Evolutionary conservation across 2,888 invertebrate genomes (phyloP).

Genomic region (Nebria salina): DNA sequence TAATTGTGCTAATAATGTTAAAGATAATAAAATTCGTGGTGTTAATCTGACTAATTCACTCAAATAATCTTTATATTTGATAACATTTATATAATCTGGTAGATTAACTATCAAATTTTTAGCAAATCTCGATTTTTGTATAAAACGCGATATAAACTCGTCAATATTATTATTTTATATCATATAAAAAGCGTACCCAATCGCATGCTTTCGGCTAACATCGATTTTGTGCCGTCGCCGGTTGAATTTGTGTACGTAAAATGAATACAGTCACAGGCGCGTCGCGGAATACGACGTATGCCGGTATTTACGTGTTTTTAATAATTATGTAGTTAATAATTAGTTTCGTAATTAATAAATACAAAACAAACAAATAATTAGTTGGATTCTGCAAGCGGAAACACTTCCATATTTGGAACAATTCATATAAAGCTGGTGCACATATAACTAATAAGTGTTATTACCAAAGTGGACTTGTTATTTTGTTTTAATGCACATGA

Average conservation of each 20-base stretch:
- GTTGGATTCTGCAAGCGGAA: background rate
- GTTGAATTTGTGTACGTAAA: constrained; percentile 7
- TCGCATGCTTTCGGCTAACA: background rate
- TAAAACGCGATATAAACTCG: constrained; percentile 2
- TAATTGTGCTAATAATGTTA: too few relatives aligned
- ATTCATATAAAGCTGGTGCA: background rate
- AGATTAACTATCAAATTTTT: background rate
- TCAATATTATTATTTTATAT: background rate
- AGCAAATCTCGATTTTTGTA: background rate
- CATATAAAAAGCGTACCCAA: background rate
- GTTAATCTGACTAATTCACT: too few relatives aligned
- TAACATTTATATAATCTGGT: background rate
- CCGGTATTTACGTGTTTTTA: constrained; percentile 17
- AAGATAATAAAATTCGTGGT: too few relatives aligned
- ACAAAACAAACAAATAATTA: background rate
- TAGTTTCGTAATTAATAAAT: background rate
- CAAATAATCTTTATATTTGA: too few relatives aligned
- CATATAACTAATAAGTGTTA: background rate
- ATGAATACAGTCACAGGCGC: constrained; percentile 37
- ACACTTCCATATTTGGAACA: background rate
- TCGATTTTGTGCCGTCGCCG: constrained; percentile 3
- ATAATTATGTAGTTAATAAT: constrained; percentile 25
- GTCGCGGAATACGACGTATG: constrained; percentile 16
- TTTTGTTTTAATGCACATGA: background rate
- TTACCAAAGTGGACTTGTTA: constrained; percentile 8